Conservation (phyloP, 53 echinoderm and acorn worm species). For the Actinopyga echinites region DNA sequence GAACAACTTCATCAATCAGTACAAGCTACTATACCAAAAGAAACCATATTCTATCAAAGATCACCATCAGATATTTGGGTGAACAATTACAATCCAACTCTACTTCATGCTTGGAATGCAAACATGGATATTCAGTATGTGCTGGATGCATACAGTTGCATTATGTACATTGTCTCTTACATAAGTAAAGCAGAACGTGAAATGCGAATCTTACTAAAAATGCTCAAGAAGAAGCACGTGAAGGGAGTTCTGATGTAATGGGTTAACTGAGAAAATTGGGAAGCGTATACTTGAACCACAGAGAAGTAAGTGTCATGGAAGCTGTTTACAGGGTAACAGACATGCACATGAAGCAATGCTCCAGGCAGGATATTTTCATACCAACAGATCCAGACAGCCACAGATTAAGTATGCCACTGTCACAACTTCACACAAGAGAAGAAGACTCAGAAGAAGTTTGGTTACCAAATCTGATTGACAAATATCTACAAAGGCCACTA, state of each 20-base stretch:
- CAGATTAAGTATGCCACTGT: conserved; percentile 23
- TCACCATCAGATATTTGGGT: conserved; percentile 7
- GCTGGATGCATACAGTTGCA: conserved; percentile 47
- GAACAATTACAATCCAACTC: conserved; percentile 35
- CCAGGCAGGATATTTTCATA: conserved; percentile 16
- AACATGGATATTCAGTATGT: conserved; percentile 54
- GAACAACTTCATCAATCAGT: not conserved
- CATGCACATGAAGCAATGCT: too few species aligned
- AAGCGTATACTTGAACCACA: not conserved
- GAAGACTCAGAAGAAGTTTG: conserved; percentile 23
- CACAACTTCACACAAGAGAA: not conserved
- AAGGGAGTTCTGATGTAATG: conserved; percentile 19
- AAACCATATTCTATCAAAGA: not conserved
- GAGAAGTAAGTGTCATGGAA: too few species aligned
- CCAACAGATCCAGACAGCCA: conserved; percentile 24
- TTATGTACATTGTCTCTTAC: conserved; percentile 24
- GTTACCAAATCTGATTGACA: not conserved
- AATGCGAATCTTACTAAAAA: conserved; percentile 8
- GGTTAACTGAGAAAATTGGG: too few species aligned
- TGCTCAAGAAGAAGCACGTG: conserved; percentile 3
- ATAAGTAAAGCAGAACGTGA: conserved; percentile 15
- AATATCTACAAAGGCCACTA: not conserved
- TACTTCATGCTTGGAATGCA: conserved; percentile 35
- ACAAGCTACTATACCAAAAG: not conserved
- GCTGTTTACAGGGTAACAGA: too few species aligned